These are phyloP conservation scores for Montipora foliosa DNA, from an alignment of 64 coral and sea anemone genomes.

Conservation along the genomic window DNA sequence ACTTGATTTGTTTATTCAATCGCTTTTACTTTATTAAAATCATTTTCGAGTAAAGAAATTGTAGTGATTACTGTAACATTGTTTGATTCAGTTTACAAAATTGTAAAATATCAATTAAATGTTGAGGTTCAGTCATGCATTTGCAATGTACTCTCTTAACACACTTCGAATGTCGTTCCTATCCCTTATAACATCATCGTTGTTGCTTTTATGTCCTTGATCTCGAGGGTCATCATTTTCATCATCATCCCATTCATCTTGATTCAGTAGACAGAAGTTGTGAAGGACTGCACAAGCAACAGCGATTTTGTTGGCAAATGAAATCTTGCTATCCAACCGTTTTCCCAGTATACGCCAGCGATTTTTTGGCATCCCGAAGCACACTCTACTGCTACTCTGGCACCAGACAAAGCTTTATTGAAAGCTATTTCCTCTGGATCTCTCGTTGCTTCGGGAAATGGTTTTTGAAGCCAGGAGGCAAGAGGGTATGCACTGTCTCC, in stretches of 20 bases:
- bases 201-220: neutral
- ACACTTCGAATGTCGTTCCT: neutral
- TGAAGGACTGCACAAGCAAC: constrained; percentile 45
- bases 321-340: constrained; percentile 32
- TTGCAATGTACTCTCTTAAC: neutral
- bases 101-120: neutral
- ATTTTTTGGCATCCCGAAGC: constrained; percentile 39
- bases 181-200: neutral
- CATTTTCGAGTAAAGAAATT: neutral
- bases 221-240: neutral
- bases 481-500: constrained; percentile 55
- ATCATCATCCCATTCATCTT: constrained; percentile 23
- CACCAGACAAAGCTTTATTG: constrained; percentile 42
- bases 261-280: constrained; percentile 52
- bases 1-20: neutral
- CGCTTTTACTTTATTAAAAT: neutral
- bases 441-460: constrained; percentile 53
- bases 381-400: constrained; percentile 50
- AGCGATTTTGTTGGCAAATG: constrained; percentile 46
- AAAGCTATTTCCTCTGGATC: constrained; percentile 63
- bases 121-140: neutral
- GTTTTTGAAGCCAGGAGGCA: constrained; percentile 54
- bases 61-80: neutral
- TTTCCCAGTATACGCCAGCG: neutral
- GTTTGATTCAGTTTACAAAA: neutral